Evolutionary conservation across 1,140 invertebrate genomes (phyloP), one percentile per base, ranked within the genome.

Genomic region (Meloidogyne chitwoodi): DNA sequence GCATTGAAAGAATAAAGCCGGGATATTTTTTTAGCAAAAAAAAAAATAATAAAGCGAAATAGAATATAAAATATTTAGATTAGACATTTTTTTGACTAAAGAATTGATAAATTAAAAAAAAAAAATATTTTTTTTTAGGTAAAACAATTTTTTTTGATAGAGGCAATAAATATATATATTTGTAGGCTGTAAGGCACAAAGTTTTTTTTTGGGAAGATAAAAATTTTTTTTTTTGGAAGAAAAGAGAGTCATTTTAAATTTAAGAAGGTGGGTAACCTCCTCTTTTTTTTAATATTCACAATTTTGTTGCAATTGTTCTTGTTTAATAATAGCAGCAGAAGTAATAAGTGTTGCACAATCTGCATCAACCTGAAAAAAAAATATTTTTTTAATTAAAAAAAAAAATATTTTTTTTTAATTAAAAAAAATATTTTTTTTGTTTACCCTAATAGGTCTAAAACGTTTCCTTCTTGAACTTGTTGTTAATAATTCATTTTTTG

Each of bases 341-440:
- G 71, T 73, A 22, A 73, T 41, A 27, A 73, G 34, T 19, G 71
- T 73, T 22, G 71, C 71, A 34, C 71, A 73, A 3, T 61, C 34
- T 29, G 56, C 71, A n/a, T 73, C 56, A 12, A 73, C 71, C 71
- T 73, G 22, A 16, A 72, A 26, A 71, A 11, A 26, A 16, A 11
- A 70, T n/a, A 62, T 4, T n/a, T n/a, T n/a, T n/a, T n/a, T n/a
- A n/a, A n/a, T n/a, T n/a, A n/a, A n/a, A n/a, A n/a, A n/a, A n/a
- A n/a, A n/a, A n/a, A n/a, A n/a, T n/a, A n/a, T n/a, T n/a, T n/a
- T n/a, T n/a, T n/a, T n/a, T n/a, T n/a, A n/a, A n/a, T n/a, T n/a
- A n/a, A n/a, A n/a, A n/a, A n/a, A n/a, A n/a, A n/a, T n/a, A 22
- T n/a, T 26, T 24, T 19, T 1, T 72, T n/a, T 10, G 6, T 22